A percentile compares a stretch with the other conserved stretches of the same genome.
Evolutionary conservation across 2,113 vertebrate genomes (phyloP).

Genomic region (Monarcha castaneiventris): DNA sequence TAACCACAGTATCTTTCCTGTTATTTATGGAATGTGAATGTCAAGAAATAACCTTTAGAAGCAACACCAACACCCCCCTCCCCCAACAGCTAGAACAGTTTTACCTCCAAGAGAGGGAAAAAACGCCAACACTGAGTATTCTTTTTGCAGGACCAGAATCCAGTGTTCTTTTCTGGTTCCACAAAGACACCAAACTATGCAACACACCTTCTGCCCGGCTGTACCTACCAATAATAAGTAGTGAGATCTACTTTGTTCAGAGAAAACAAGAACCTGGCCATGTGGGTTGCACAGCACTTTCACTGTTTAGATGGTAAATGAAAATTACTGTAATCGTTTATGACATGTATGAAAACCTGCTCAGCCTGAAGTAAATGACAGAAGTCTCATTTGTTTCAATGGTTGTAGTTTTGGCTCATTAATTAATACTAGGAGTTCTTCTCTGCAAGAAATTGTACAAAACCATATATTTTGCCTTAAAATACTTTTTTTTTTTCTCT

Average conservation of each 20-base stretch:
- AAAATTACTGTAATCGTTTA: constrained; percentile 33
- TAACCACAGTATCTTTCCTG: constrained; percentile 41
- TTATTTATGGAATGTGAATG: constrained; percentile 3
- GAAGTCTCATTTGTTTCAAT: not conserved
- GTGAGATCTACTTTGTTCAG: not conserved
- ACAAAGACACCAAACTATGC: not conserved
- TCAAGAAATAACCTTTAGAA: constrained; percentile 19
- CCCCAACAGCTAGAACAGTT: not conserved
- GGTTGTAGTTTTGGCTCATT: not conserved
- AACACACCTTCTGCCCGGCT: not conserved
- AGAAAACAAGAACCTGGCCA: not conserved
- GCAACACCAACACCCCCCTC: not conserved
- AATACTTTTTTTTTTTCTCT: not conserved
- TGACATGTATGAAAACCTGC: constrained; percentile 7
- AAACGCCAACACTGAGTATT: not conserved
- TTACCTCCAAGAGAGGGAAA: not conserved
- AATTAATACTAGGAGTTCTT: not conserved
- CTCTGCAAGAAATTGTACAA: not conserved
- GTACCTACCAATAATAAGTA: not conserved
- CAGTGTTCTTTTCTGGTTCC: not conserved
- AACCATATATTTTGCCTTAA: not conserved
- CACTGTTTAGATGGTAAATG: constrained; percentile 1
- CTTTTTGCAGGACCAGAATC: not conserved
- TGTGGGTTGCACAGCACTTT: not conserved
- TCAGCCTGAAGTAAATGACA: constrained; percentile 13